Base-by-base conservation (phyloP, 2,797 vertebrate species). In the Meriones psammophilus region DNA sequence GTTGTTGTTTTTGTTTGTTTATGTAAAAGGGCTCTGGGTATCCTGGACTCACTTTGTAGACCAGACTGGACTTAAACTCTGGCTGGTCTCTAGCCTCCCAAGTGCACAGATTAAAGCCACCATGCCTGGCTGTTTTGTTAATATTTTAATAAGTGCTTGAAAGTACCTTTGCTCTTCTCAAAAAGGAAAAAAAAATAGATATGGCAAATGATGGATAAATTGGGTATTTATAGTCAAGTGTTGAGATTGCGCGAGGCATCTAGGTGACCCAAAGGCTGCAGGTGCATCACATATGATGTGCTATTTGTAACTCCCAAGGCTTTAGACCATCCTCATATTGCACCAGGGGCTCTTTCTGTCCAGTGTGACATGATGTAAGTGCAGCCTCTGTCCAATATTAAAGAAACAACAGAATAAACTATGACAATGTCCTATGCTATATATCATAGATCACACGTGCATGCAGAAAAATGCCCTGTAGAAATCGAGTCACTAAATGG, bases 231-330 rank as follows among this genome's bases (percentile, higher is more conserved):
- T 20, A 92, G 42, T 13, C 68, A 92, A 90, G 1, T 22, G 15
- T 8, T 88, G 33, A 88, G 8, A 60, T 58, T 46, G 7, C 33
- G 6, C 42, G 10, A 6, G 36, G n/a, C 13, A 76, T 3, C 1
- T 46, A 79, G 17, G 56, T 33, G 39, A 85, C 7, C 12, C 1
- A 17, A 8, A 10, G n/a, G 1, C 15, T 76, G 4, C 12, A 50
- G 14, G 4, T 18, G 0, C 0, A 15, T 0, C 36, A 14, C 8
- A 2, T 10, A 4, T 12, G 2, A 42, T 60, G 0, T 71, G 26
- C 2, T 60, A 5, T 64, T 71, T 68, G 12, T 42, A 20, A 58
- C 7, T 42, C 9, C 2, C 33, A 28, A 64, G 20, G 1, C 14
- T 54, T 8, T 73, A 7, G 0, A 14, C 3, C 1, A 9, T 87